phyloP scores from a whole-genome alignment of 2,888 invertebrate species.

The Drosophila gaucha region DNA sequence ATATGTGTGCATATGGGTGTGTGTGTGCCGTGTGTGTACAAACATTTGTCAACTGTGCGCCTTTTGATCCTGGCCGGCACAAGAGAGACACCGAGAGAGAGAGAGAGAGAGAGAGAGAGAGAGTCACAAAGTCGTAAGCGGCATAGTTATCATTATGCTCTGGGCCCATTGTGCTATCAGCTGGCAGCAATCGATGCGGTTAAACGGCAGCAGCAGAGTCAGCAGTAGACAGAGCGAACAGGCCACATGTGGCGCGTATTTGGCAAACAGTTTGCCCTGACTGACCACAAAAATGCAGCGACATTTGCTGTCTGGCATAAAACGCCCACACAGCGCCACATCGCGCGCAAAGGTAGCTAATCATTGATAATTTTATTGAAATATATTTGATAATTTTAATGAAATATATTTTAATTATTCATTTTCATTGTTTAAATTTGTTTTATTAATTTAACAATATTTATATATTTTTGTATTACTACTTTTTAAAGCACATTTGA shows the following conservation, averaged over 20 bases:
- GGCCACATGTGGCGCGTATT: conserved; percentile 73
- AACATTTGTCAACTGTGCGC: conserved; percentile 77
- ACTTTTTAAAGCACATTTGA: too few species aligned
- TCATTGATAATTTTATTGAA: neutral
- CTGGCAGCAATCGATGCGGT: conserved; percentile 75
- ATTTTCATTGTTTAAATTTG: neutral
- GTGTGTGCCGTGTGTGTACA: conserved; percentile 55
- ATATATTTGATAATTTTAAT: neutral
- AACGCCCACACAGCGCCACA: conserved; percentile 68
- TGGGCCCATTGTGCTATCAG: conserved; percentile 71
- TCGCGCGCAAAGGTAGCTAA: conserved; percentile 38
- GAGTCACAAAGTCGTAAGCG: conserved; percentile 69
- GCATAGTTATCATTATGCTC: conserved; percentile 73
- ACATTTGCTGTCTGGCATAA: conserved; percentile 33
- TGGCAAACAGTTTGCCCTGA: conserved; percentile 71
- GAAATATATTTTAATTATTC: neutral
- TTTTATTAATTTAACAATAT: neutral
- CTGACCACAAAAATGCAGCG: conserved; percentile 64
- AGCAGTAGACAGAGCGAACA: conserved; percentile 15
- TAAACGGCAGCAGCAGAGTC: conserved; percentile 52
- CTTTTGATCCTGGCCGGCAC: conserved; percentile 79
- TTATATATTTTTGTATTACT: neutral
- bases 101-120: conserved; percentile 13
- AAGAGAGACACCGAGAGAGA: conserved; percentile 9
- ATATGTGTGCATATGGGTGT: conserved; percentile 16